Conservation (phyloP, 2,113 vertebrate genomes). For the Aspiorhynchus laticeps region DNA sequence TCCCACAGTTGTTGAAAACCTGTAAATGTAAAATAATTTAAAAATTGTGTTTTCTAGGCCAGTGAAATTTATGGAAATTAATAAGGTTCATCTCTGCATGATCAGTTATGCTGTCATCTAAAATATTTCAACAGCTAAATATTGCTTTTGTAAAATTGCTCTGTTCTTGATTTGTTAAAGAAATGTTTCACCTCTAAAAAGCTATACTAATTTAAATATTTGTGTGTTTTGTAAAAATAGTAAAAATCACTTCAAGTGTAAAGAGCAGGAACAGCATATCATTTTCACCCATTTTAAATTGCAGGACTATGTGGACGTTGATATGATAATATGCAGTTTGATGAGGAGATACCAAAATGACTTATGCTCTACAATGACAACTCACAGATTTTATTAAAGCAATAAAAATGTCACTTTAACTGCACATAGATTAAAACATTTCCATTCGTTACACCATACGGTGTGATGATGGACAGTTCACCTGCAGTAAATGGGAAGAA, state of each 20-base stretch:
- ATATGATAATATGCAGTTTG: slow-evolving; percentile 8
- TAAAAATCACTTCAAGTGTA: background rate
- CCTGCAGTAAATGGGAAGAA: background rate
- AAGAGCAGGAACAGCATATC: background rate
- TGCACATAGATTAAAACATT: background rate
- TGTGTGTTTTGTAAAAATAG: background rate
- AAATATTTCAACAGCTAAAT: background rate
- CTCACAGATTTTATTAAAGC: background rate
- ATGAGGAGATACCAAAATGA: slow-evolving; percentile 13
- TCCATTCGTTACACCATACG: background rate
- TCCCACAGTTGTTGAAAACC: background rate
- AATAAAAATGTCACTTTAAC: background rate
- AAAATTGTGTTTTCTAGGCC: background rate
- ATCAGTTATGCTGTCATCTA: background rate
- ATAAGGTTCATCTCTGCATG: background rate
- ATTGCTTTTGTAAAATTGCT: background rate
- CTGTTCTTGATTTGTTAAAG: background rate
- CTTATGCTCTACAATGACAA: slow-evolving; percentile 34
- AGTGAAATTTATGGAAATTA: background rate
- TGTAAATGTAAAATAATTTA: background rate
- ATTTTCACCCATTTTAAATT: background rate
- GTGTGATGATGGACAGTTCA: background rate
- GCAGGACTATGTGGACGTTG: background rate
- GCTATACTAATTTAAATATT: background rate
- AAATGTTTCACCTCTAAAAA: background rate